Conservation (phyloP, 2,113 vertebrate genomes). For the Dasyprocta punctata region DNA sequence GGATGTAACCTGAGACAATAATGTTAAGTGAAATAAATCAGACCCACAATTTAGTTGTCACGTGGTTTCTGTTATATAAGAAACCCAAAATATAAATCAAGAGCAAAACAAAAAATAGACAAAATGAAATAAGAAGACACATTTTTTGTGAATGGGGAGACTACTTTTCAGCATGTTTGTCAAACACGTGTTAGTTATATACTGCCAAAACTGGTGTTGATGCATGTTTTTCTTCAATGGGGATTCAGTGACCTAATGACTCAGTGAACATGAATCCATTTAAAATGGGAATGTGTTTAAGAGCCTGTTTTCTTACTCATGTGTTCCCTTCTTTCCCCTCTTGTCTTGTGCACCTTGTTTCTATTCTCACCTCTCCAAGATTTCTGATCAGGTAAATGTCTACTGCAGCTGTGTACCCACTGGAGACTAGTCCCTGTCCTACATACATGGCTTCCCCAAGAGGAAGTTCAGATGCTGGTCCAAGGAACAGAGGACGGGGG, state of each 20-base stretch:
- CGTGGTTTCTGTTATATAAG: not conserved
- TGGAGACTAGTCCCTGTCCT: slow-evolving; percentile 83
- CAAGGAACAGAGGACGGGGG: slow-evolving; percentile 39
- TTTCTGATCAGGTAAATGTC: slow-evolving; percentile 56
- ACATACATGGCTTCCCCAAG: slow-evolving; percentile 76
- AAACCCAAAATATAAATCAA: not conserved
- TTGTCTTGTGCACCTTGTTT: not conserved
- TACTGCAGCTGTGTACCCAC: slow-evolving; percentile 83
- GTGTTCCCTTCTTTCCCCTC: not conserved
- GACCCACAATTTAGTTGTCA: not conserved
- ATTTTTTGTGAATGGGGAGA: not conserved
- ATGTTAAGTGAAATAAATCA: not conserved
- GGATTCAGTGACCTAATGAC: not conserved
- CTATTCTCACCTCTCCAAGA: slow-evolving; percentile 64
- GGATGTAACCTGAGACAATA: not conserved
- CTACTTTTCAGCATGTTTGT: not conserved
- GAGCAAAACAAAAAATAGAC: not conserved
- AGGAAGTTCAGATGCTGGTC: slow-evolving; percentile 36
- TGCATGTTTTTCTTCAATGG: not conserved
- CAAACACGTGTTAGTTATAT: not conserved
- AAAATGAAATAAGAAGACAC: not conserved
- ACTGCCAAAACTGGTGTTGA: not conserved
- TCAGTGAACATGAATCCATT: not conserved
- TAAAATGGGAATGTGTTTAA: not conserved
- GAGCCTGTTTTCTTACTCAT: not conserved